Evolutionary conservation across 2,113 vertebrate species (phyloP).

Genomic region (Nerophis lumbriciformis): DNA sequence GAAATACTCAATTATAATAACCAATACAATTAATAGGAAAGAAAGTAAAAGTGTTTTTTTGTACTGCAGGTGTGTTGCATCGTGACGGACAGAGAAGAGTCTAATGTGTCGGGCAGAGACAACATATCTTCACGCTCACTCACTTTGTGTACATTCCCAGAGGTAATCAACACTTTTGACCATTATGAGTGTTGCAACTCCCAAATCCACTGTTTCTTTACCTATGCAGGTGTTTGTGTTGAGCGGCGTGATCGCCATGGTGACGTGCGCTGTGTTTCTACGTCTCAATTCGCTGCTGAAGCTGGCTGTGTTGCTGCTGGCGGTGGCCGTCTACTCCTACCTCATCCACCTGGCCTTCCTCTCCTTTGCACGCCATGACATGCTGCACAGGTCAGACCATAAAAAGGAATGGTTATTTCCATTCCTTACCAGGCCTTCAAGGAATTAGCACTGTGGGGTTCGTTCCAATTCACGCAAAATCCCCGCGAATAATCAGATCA

Average conservation of each 20-base stretch:
- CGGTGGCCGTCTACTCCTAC: constrained; percentile 82
- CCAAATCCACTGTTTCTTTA: not conserved
- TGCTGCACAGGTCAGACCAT: constrained; percentile 34
- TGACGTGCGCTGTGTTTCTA: constrained; percentile 94
- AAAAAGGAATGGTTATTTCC: too few relatives aligned
- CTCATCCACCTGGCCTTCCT: constrained; percentile 86
- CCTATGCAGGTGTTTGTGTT: constrained; percentile 82
- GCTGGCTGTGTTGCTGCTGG: constrained; percentile 85
- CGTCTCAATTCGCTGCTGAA: constrained; percentile 92
- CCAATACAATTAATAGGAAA: too few relatives aligned
- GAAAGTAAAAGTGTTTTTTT: not conserved
- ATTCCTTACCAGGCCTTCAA: too few relatives aligned
- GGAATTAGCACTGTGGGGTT: too few relatives aligned
- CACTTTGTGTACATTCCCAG: constrained; percentile 85
- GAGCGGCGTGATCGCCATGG: constrained; percentile 91
- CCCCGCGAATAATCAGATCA: too few relatives aligned
- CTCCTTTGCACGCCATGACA: constrained; percentile 62
- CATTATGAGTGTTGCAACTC: not conserved
- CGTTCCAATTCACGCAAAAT: too few relatives aligned
- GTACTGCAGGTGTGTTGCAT: constrained; percentile 85
- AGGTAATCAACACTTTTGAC: constrained; percentile 69
- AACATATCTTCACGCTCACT: constrained; percentile 27
- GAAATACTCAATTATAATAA: too few relatives aligned
- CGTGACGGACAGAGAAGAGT: constrained; percentile 75
- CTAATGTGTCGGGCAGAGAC: constrained; percentile 66